These are phyloP conservation scores for Myocastor coypus DNA, from an alignment of 2,113 vertebrate species.

Conservation along the genomic window DNA sequence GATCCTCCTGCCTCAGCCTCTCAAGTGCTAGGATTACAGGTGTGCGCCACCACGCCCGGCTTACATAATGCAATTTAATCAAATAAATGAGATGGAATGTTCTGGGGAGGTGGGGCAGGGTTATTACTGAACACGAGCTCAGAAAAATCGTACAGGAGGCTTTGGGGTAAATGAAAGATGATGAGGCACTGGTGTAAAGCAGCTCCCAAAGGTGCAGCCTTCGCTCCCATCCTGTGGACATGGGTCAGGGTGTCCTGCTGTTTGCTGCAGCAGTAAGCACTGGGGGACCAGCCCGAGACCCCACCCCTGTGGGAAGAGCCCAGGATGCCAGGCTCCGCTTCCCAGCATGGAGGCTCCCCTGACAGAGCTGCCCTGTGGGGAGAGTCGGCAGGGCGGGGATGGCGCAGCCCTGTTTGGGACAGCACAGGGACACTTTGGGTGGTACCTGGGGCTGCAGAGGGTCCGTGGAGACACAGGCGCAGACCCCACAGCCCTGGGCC, in stretches of 20 bases:
- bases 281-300: no score
- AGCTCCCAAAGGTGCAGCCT: not conserved
- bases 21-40: no score
- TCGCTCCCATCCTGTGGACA: not conserved
- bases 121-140: not conserved
- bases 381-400: not conserved
- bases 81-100: not conserved
- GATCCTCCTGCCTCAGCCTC: no score
- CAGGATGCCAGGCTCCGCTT: not conserved
- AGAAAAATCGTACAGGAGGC: not conserved
- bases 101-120: not conserved
- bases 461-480: not conserved
- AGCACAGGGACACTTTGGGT: not conserved
- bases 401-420: not conserved
- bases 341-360: not conserved
- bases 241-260: not conserved
- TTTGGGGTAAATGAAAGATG: not conserved
- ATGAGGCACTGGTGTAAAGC: not conserved
- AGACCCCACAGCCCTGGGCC: not conserved
- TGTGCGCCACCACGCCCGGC: no score
- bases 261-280: not conserved
- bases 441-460: not conserved
- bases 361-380: not conserved
- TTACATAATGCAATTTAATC: slow-evolving; percentile 8
- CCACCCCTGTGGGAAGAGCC: not conserved